Base-by-base conservation (phyloP, 2,888 invertebrate genomes). In the Protonemura montana region DNA sequence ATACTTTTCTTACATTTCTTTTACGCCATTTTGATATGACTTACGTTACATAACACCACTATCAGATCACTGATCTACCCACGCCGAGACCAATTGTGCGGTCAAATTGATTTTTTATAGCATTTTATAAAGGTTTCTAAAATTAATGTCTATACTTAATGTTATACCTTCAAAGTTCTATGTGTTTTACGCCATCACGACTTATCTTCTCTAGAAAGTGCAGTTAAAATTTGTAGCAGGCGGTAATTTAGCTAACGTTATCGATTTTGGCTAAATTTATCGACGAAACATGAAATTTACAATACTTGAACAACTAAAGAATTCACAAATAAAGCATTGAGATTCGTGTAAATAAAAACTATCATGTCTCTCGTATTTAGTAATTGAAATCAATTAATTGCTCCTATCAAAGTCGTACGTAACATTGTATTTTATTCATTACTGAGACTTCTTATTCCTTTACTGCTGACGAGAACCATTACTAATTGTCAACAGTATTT, bases 81-180 rank as follows among this genome's bases (percentile, higher is more conserved):
- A 59, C 59, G 59, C 59, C 13, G 59, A 59, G 1, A 10, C 2
- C 59, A 10, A 59, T 59, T 59, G 21, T 59, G 59, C 21, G 59
- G 59, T 59, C 59, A 59, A 59, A 59, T 59, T 59, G 59, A 59
- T 59, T 59, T 59, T 59, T 59, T 59, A 59, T 59, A 59, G 16
- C 59, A 59, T 59, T 59, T 59, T 59, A 59, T 59, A 59, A 59
- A 59, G 59, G 59, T 59, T 59, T 59, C 59, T 59, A 59, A 59
- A 59, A 21, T 3, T 59, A 59, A 59, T 59, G 59, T 59, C 3
- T 59, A 59, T 59, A 59, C 59, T 59, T 59, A n/a, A n/a, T n/a
- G n/a, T n/a, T n/a, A 59, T 59, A 59, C 35, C 3, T 10, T 59
- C 59, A 59, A 59, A 59, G 59, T 59, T 59, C 59, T 59, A 59